Evolutionary conservation across 2,113 vertebrate species (phyloP).

Genomic region (Trochalopteron elliotii): DNA sequence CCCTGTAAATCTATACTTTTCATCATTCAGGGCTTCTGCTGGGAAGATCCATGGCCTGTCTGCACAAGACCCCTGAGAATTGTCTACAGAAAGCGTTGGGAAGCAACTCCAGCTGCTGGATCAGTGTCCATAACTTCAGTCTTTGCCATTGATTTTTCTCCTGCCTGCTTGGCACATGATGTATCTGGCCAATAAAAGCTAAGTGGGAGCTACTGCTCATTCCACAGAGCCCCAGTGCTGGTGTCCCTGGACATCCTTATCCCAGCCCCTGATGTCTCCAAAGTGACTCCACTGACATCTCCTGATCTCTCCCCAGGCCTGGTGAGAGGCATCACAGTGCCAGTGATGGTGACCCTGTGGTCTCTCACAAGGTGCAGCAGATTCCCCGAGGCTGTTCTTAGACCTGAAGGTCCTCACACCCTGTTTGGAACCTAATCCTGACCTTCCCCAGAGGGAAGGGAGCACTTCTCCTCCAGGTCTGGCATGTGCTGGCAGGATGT

Average conservation of each 20-base stretch:
- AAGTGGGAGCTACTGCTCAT: background rate
- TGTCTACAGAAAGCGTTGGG: background rate
- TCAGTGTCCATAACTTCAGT: background rate
- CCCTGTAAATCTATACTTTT: background rate
- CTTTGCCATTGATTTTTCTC: background rate
- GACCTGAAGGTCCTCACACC: fast-evolving
- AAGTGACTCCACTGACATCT: background rate
- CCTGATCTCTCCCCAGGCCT: background rate
- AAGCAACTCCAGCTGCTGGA: background rate
- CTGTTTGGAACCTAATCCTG: fast-evolving
- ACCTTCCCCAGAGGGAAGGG: fast-evolving
- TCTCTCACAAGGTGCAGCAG: fast-evolving
- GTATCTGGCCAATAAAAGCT: background rate
- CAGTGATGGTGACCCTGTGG: background rate
- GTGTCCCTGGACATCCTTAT: background rate
- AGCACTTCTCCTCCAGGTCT: background rate
- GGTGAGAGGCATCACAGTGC: background rate
- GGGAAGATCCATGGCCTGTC: background rate
- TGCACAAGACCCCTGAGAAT: background rate
- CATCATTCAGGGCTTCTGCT: background rate
- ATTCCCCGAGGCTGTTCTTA: fast-evolving
- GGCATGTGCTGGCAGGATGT: fast-evolving
- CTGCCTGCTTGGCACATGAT: background rate
- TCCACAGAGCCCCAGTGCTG: background rate
- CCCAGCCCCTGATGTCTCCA: background rate